phyloP scores from a whole-genome alignment of 2,113 vertebrate species.

The Calyptomena viridis region DNA sequence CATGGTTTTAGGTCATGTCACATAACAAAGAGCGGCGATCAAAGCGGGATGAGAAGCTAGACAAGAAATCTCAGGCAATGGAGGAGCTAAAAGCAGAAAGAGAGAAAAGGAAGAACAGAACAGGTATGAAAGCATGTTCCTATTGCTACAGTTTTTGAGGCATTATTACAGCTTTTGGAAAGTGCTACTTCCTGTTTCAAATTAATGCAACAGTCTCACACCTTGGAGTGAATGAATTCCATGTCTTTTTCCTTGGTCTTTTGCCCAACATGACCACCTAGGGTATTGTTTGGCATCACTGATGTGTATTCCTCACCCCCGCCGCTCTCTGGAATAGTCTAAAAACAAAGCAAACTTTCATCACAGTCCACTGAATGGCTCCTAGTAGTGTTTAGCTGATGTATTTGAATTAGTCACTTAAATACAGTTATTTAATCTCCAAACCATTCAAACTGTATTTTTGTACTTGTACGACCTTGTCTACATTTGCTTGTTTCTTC shows the following conservation, averaged over 20 bases:
- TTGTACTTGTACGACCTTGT: neutral
- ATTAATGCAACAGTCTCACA: neutral
- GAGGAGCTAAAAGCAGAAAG: conserved; percentile 96
- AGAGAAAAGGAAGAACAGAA: conserved; percentile 98
- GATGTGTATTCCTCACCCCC: neutral
- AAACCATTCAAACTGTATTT: neutral
- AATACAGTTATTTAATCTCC: neutral
- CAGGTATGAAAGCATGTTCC: conserved; percentile 72
- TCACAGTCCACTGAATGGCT: neutral
- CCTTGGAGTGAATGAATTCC: neutral
- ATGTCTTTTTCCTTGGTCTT: neutral
- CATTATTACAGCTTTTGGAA: neutral
- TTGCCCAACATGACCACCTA: neutral
- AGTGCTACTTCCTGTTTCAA: neutral
- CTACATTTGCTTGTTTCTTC: neutral
- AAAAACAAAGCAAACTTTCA: neutral
- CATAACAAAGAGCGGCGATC: conserved; percentile 97
- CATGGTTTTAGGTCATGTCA: conserved; percentile 86
- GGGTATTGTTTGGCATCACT: neutral
- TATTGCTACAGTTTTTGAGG: neutral
- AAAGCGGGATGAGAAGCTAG: conserved; percentile 95
- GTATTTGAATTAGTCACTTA: neutral
- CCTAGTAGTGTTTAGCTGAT: neutral
- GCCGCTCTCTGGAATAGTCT: neutral
- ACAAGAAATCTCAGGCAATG: conserved; percentile 99